Evolutionary conservation across 1,140 invertebrate species (phyloP), one percentile per base, ranked within the genome.

Genomic region (Musca vetustissima): DNA sequence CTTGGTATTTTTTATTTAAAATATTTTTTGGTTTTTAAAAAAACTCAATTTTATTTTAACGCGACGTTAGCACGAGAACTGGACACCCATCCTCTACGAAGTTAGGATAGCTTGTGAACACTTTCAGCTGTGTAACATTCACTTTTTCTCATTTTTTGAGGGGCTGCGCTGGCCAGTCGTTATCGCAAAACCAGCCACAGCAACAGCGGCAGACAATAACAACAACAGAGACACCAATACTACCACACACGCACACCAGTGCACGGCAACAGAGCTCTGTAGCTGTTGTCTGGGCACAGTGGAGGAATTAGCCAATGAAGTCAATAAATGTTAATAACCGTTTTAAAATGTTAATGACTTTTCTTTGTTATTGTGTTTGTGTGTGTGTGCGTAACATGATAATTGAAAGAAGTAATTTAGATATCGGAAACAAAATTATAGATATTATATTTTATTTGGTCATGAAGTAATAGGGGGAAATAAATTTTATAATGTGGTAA

Each of bases 71-170:
- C 75, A 66, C 72, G 68, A 75, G 72, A 67, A 75, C 71, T 72
- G 72, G 70, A 80, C 78, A 68, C 64, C 78, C 78, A 69, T 74
- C 73, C 75, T 73, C 75, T 79, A 48, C 73, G 73, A 78, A 71
- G 73, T 77, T 79, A 73, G 76, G 77, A 77, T 75, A 75, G 73
- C 73, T 80, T 80, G 70, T 80, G 78, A 80, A 73, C 70, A 73
- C 55, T 73, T 76, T 73, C 69, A 74, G 70, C 57, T 70, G 74
- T 72, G 77, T 73, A 75, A 76, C 78, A 76, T 77, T 80, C 75
- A 80, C 78, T 80, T 80, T 80, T 78, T 71, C 73, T 77, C 59
- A 57, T 1, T 65, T 65, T 64, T 7, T 4, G 22, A 52, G 11
- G 14, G 19, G 21, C 55, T 52, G 17, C 21, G 49, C 57, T 61